phyloP scores from a whole-genome alignment of 2,797 vertebrate species.

The Neosalanx taihuensis region DNA sequence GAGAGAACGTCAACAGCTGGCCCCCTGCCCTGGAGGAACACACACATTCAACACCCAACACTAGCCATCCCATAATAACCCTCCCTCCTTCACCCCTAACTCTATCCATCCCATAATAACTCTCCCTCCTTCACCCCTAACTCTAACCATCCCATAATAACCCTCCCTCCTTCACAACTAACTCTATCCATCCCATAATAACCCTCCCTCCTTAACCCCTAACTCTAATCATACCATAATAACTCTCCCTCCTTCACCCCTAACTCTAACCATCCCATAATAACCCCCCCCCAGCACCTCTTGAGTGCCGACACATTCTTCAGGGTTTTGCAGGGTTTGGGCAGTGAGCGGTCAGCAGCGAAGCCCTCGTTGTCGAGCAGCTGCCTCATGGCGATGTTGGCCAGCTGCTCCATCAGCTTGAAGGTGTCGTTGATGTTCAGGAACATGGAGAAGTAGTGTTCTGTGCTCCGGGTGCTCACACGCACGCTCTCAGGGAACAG shows the following conservation, averaged over 20 bases:
- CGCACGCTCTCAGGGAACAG: slow-evolving; percentile 93
- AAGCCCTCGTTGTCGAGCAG: slow-evolving; percentile 92
- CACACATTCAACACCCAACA: not conserved
- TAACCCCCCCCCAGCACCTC: slow-evolving; percentile 67
- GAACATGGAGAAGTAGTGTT: slow-evolving; percentile 97
- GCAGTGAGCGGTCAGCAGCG: slow-evolving; percentile 81
- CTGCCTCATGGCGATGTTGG: slow-evolving; percentile 93
- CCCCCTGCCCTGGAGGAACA: not conserved
- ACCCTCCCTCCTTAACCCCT: too few species aligned
- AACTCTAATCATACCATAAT: too few species aligned
- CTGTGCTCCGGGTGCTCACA: slow-evolving; percentile 84
- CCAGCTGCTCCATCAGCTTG: slow-evolving; percentile 96
- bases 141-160: too few species aligned
- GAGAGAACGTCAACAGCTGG: too few species aligned
- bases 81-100: not conserved
- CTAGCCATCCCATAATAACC: not conserved
- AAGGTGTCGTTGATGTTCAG: slow-evolving; percentile 94
- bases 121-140: too few species aligned
- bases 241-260: too few species aligned
- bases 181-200: too few species aligned
- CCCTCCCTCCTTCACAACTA: too few species aligned
- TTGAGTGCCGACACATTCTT: slow-evolving; percentile 91
- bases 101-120: too few species aligned
- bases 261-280: too few species aligned
- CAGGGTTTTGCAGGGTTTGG: slow-evolving; percentile 82